These are phyloP conservation scores for Osmerus eperlanus DNA, from an alignment of 2,113 vertebrate genomes.

Conservation along the genomic window DNA sequence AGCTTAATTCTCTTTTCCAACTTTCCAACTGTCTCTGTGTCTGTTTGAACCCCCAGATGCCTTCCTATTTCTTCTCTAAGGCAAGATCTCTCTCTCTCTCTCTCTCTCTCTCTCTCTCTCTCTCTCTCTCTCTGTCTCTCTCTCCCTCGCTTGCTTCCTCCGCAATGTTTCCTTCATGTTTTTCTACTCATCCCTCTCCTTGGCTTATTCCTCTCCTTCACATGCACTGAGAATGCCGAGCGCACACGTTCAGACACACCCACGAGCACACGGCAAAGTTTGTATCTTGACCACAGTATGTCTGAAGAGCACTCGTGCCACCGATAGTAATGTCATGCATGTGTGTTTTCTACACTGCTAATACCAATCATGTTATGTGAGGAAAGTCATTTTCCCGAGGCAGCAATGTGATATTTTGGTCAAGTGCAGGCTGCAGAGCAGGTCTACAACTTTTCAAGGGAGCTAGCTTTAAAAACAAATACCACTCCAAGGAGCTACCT, in stretches of 20 bases:
- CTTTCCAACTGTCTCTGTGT: slow-evolving; percentile 66
- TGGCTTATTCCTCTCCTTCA: slow-evolving; percentile 38
- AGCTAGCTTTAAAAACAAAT: too few relatives aligned
- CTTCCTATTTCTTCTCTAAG: slow-evolving; percentile 79
- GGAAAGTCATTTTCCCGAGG: too few relatives aligned
- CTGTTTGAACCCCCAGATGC: slow-evolving; percentile 63
- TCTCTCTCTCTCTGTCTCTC: background rate
- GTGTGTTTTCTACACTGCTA: too few relatives aligned
- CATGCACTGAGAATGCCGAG: slow-evolving; percentile 30
- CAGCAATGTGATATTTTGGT: too few relatives aligned
- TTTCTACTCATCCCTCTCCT: slow-evolving; percentile 10
- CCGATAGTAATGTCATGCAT: too few relatives aligned
- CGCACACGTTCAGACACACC: background rate
- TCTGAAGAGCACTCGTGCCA: slow-evolving; percentile 24
- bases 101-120: slow-evolving; percentile 4
- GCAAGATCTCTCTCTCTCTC: slow-evolving; percentile 61
- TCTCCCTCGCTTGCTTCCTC: background rate
- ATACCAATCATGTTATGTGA: too few relatives aligned
- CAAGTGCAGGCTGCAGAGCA: too few relatives aligned
- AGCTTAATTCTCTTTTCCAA: slow-evolving; percentile 39
- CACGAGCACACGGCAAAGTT: slow-evolving; percentile 31
- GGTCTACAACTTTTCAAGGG: too few relatives aligned
- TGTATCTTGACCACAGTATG: slow-evolving; percentile 40
- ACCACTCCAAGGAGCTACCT: too few relatives aligned
- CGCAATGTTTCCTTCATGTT: too few relatives aligned